Percentiles rank a stretch among this genome's conserved stretches.
Conservation (phyloP, 2,113 vertebrate genomes). For the Mesembrinibis cayennensis region DNA sequence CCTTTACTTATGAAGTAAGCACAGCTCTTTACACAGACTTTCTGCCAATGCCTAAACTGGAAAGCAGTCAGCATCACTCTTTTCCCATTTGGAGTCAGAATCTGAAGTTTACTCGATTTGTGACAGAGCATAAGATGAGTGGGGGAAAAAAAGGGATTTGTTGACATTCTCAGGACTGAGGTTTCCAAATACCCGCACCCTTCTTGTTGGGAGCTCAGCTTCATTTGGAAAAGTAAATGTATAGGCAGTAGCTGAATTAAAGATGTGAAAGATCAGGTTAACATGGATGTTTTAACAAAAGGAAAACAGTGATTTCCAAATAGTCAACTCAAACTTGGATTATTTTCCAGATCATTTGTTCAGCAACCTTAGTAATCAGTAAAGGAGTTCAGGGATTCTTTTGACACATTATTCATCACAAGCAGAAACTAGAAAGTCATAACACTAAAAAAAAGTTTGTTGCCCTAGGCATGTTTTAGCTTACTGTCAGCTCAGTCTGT, state of each 20-base stretch:
- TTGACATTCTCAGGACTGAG: not conserved
- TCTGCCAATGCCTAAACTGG: not conserved
- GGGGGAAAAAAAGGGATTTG: rapidly evolving
- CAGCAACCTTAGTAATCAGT: not conserved
- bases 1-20: not conserved
- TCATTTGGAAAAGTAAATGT: not conserved
- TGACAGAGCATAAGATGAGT: not conserved
- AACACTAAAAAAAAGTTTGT: not conserved
- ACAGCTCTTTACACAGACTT: not conserved
- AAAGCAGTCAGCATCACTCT: not conserved
- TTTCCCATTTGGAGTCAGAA: not conserved
- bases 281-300: not conserved
- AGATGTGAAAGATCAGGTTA: not conserved
- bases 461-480: slow-evolving; percentile 48
- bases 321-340: not conserved
- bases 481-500: slow-evolving; percentile 43
- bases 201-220: not conserved
- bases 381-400: slow-evolving; percentile 24
- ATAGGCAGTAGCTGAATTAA: not conserved
- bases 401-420: slow-evolving; percentile 20
- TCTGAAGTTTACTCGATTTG: not conserved
- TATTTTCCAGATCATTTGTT: slow-evolving; percentile 9
- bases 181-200: not conserved
- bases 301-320: not conserved
- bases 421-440: slow-evolving; percentile 34